These are phyloP conservation scores for Falco rusticolus DNA, from an alignment of 2,797 vertebrate species.

Conservation along the genomic window DNA sequence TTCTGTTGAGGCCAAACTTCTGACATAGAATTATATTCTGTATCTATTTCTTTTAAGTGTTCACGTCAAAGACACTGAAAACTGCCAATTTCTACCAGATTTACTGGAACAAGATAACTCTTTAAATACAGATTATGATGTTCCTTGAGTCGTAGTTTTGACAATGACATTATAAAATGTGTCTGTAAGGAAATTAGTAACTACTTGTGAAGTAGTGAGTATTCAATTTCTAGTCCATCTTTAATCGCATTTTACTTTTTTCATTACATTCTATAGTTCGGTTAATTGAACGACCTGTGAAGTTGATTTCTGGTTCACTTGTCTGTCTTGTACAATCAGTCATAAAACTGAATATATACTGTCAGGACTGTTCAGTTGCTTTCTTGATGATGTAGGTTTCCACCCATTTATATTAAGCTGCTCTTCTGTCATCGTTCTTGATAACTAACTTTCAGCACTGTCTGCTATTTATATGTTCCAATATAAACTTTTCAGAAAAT, in stretches of 20 bases:
- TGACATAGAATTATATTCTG: background rate
- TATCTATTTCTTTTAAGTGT: background rate
- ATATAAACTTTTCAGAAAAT: background rate
- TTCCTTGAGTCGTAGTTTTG: background rate
- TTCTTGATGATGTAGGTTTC: background rate
- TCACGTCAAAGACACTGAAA: background rate
- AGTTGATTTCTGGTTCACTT: slow-evolving; percentile 24
- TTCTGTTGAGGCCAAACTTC: background rate
- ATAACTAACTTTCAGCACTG: background rate
- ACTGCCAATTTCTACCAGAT: background rate
- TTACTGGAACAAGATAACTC: background rate
- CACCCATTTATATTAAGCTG: background rate
- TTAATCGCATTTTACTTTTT: slow-evolving; percentile 18
- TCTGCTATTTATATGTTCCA: background rate
- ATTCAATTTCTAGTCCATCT: background rate
- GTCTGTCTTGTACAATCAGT: background rate
- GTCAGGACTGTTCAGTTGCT: background rate
- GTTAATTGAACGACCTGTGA: background rate
- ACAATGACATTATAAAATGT: background rate
- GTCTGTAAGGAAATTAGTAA: background rate
- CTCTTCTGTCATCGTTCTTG: background rate
- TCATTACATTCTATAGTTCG: background rate
- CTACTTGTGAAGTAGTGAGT: background rate
- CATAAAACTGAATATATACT: background rate
- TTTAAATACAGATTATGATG: background rate